phyloP scores from a whole-genome alignment of 2,888 invertebrate species.

The Mamestra brassicae region DNA sequence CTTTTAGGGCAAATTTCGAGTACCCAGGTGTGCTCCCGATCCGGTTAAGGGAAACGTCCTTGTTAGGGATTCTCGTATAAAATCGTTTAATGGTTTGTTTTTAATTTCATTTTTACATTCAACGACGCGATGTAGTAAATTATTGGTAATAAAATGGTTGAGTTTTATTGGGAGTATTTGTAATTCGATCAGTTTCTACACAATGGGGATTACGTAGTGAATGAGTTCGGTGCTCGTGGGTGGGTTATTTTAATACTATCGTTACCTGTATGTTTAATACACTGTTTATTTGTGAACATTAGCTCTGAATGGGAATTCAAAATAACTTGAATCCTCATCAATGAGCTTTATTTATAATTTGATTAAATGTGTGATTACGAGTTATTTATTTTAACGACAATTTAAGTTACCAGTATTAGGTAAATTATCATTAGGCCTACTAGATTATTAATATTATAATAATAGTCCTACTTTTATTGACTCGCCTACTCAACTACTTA shows the following conservation, averaged over 20 bases:
- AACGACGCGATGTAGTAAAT: conserved; percentile 84
- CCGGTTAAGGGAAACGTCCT: conserved; percentile 91
- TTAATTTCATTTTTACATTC: conserved; percentile 89
- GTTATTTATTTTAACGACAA: neutral
- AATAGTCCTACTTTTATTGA: neutral
- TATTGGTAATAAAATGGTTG: conserved; percentile 84
- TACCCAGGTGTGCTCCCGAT: conserved; percentile 91
- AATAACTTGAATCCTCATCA: conserved; percentile 30
- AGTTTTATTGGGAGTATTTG: conserved; percentile 82
- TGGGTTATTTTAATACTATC: conserved; percentile 72
- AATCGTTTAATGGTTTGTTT: conserved; percentile 91
- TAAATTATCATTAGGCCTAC: neutral
- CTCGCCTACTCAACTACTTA: neutral
- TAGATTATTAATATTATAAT: neutral
- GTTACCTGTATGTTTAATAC: conserved; percentile 62
- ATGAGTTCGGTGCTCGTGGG: conserved; percentile 73
- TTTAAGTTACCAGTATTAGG: too few species aligned
- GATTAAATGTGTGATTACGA: conserved; percentile 19
- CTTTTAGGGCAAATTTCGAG: conserved; percentile 89
- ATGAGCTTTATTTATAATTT: conserved; percentile 12
- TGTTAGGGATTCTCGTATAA: conserved; percentile 90
- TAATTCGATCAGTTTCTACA: conserved; percentile 77
- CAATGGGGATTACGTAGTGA: conserved; percentile 72
- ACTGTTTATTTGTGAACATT: conserved; percentile 71
- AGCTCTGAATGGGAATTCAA: conserved; percentile 37